Conservation (phyloP, 2,797 vertebrate genomes). For the Spinus olivaceus region DNA sequence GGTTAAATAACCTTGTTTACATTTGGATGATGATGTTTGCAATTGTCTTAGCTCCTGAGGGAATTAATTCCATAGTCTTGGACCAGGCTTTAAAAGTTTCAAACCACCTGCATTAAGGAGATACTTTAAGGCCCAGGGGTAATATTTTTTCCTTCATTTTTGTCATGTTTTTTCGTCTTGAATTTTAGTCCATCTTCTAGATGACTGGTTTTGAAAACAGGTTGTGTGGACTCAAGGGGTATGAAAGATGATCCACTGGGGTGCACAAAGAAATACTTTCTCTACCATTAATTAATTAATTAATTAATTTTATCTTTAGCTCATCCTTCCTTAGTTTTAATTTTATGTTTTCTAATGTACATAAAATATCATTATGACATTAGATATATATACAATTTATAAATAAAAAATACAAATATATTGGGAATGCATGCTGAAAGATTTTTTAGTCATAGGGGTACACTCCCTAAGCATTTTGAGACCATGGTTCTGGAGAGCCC, state of each 20-base stretch:
- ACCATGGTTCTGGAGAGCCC: neutral
- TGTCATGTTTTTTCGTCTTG: neutral
- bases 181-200: neutral
- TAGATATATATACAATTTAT: neutral
- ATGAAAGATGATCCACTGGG: neutral
- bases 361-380: neutral
- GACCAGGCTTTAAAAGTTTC: neutral
- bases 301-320: neutral
- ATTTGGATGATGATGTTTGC: neutral
- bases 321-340: neutral
- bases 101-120: neutral
- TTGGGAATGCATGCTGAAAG: neutral
- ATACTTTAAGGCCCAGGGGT: neutral
- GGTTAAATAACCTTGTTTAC: slow-evolving; percentile 36
- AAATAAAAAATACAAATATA: neutral
- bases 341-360: neutral
- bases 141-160: neutral
- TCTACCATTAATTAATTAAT: neutral
- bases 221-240: neutral
- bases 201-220: neutral
- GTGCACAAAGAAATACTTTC: neutral
- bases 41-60: slow-evolving; percentile 11
- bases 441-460: neutral
- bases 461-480: neutral
- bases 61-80: slow-evolving; percentile 10